Conservation (phyloP, 2,797 vertebrate species). For the Acanthurus leucopareius region DNA sequence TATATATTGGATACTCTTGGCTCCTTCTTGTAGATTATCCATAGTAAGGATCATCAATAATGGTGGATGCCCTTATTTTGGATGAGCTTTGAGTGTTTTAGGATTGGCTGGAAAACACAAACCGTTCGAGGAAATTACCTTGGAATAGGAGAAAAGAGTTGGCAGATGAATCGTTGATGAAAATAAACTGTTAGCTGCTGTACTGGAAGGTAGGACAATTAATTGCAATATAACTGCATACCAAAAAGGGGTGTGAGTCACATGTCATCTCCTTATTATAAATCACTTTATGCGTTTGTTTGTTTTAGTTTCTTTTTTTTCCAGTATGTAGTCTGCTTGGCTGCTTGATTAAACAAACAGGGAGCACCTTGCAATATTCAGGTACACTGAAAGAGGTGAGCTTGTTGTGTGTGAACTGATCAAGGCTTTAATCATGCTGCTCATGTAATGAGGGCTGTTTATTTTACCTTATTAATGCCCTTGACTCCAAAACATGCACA, state of each 20-base stretch:
- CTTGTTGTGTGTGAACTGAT: slow-evolving; percentile 14
- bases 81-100: background rate
- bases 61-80: slow-evolving; percentile 6
- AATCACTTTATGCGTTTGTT: slow-evolving; percentile 20
- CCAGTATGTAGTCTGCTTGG: background rate
- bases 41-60: slow-evolving; percentile 4
- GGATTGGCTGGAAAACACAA: background rate
- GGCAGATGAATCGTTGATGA: background rate
- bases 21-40: background rate
- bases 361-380: slow-evolving; percentile 10
- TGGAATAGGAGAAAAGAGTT: background rate
- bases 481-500: slow-evolving; percentile 23
- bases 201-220: background rate
- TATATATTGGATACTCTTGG: background rate
- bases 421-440: background rate
- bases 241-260: slow-evolving; percentile 9
- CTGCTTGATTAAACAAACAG: slow-evolving; percentile 22
- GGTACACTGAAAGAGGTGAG: background rate
- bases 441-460: background rate
- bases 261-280: slow-evolving; percentile 5
- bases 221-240: background rate
- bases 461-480: slow-evolving; percentile 35
- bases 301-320: background rate
- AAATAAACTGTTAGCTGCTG: background rate
- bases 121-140: background rate